Evolutionary conservation across 2,797 vertebrate genomes (phyloP).

Genomic region (Falco cherrug): DNA sequence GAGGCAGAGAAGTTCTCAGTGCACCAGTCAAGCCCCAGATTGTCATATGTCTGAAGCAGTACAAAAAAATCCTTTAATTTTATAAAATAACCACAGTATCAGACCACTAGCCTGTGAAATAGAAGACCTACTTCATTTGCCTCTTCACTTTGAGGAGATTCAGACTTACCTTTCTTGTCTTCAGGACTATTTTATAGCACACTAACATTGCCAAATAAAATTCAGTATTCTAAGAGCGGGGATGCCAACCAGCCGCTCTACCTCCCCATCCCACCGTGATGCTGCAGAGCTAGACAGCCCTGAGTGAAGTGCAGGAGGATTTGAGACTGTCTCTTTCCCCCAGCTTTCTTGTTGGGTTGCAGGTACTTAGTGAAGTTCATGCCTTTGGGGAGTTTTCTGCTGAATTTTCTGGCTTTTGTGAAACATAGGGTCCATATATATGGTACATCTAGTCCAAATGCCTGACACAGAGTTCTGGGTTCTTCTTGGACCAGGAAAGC

Average conservation of each 20-base stretch:
- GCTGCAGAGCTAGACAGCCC: neutral
- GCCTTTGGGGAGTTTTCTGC: neutral
- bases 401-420: neutral
- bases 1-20: constrained; percentile 23
- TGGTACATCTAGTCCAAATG: neutral
- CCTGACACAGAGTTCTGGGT: neutral
- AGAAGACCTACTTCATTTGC: constrained; percentile 30
- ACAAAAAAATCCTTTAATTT: constrained; percentile 1
- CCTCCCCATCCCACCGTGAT: neutral
- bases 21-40: neutral
- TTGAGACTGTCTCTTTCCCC: neutral
- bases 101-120: constrained; percentile 37
- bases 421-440: rapidly evolving
- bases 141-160: neutral
- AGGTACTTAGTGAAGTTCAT: neutral
- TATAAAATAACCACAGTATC: neutral
- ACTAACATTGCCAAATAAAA: neutral
- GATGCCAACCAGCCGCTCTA: neutral
- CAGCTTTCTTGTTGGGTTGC: neutral
- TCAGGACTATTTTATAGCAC: neutral
- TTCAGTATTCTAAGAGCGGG: neutral
- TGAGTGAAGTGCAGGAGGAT: neutral
- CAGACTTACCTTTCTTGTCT: neutral
- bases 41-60: constrained; percentile 13
- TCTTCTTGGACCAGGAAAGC: neutral